Evolutionary conservation across 2,113 vertebrate genomes (phyloP).

Genomic region (Ammospiza nelsoni): DNA sequence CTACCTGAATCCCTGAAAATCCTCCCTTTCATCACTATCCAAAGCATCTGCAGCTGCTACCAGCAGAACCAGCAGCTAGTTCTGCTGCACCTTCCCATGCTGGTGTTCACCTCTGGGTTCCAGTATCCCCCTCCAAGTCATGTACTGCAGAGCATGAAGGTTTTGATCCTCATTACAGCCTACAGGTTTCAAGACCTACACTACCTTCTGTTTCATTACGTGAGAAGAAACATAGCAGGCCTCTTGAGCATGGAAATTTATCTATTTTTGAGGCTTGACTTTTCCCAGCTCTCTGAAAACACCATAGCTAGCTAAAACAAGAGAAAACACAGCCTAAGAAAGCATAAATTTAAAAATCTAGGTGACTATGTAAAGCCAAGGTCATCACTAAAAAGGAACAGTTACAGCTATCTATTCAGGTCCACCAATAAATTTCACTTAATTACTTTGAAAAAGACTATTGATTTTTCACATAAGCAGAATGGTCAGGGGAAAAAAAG

Average conservation of each 20-base stretch:
- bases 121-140: not conserved
- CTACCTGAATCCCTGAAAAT: not conserved
- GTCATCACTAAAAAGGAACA: not conserved
- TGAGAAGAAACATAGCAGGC: not conserved
- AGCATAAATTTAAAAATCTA: not conserved
- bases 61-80: not conserved
- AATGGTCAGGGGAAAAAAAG: rapidly evolving
- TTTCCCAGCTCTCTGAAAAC: not conserved
- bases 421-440: not conserved
- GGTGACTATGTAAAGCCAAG: not conserved
- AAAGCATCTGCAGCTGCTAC: not conserved
- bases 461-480: not conserved
- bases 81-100: not conserved
- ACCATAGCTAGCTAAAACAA: not conserved
- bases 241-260: not conserved
- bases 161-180: not conserved
- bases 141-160: not conserved
- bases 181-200: not conserved
- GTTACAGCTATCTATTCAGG: not conserved
- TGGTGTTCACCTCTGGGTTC: not conserved
- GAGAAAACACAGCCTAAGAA: not conserved
- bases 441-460: not conserved
- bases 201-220: not conserved
- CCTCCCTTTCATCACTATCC: not conserved
- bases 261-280: not conserved